phyloP scores from a whole-genome alignment of 2,113 vertebrate species.

The Pelecanus crispus region DNA sequence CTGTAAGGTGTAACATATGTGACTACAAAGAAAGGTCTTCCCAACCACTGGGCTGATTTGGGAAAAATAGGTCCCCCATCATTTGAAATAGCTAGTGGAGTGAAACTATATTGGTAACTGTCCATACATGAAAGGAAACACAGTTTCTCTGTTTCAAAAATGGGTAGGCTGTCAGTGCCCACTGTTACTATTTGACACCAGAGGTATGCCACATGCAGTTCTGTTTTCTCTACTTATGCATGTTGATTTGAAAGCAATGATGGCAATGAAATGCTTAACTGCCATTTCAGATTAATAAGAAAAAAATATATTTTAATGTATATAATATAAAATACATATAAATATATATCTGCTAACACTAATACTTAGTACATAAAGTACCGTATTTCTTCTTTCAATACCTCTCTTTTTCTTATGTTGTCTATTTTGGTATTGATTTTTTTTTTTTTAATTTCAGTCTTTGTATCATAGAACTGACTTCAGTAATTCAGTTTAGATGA shows the following conservation, averaged over 20 bases:
- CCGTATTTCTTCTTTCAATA: not conserved
- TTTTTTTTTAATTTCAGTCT: not conserved
- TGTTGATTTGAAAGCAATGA: not conserved
- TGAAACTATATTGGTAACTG: not conserved
- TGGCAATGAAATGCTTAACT: not conserved
- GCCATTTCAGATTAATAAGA: not conserved
- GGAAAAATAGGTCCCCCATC: not conserved
- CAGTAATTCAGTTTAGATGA: slow-evolving; percentile 3
- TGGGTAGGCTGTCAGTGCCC: not conserved
- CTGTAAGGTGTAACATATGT: not conserved
- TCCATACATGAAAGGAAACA: too few species aligned
- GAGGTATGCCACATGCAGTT: not conserved
- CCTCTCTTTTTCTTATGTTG: not conserved
- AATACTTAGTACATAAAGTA: not conserved
- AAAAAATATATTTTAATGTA: not conserved
- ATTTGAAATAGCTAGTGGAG: not conserved
- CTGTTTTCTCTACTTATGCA: not conserved
- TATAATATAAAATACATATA: not conserved
- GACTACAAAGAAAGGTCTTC: not conserved
- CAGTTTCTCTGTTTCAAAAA: not conserved
- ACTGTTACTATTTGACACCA: not conserved
- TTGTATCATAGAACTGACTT: not conserved
- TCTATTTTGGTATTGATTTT: not conserved
- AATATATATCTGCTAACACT: not conserved
- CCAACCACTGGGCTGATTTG: not conserved